Evolutionary conservation across 2,888 invertebrate genomes (phyloP).

Genomic region (Rhyacophila evoluta): DNA sequence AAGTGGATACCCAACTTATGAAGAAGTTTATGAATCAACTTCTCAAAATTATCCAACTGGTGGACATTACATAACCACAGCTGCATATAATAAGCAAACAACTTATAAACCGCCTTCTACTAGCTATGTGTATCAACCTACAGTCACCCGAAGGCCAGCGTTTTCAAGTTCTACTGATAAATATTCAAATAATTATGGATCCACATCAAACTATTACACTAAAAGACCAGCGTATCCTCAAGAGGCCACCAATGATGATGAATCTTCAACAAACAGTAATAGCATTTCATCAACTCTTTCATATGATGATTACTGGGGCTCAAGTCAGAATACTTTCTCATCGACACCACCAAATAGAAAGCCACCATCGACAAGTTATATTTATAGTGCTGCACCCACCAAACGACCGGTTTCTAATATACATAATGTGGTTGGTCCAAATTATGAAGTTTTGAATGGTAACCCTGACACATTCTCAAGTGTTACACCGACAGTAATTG

Average conservation of each 20-base stretch:
- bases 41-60: conserved; percentile 32
- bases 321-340: conserved; percentile 50
- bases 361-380: conserved; percentile 66
- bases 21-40: conserved; percentile 31
- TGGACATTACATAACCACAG: conserved; percentile 56
- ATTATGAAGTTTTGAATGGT: conserved; percentile 59
- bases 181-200: conserved; percentile 52
- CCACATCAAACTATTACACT: conserved; percentile 48
- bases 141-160: conserved; percentile 43
- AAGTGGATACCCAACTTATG: conserved; percentile 59
- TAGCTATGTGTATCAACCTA: conserved; percentile 65
- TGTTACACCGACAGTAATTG: conserved; percentile 67
- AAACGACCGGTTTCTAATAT: conserved; percentile 64
- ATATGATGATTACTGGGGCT: conserved; percentile 51
- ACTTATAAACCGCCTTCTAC: conserved; percentile 65
- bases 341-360: conserved; percentile 55
- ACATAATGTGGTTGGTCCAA: conserved; percentile 59
- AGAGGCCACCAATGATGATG: conserved; percentile 1
- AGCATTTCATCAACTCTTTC: conserved; percentile 44
- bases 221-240: conserved; percentile 48
- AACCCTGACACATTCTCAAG: conserved; percentile 64
- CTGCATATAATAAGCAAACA: conserved; percentile 53
- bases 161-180: conserved; percentile 33
- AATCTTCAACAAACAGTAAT: conserved; percentile 31
- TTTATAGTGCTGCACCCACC: conserved; percentile 64